phyloP scores from a whole-genome alignment of 2,888 invertebrate species.

The Desoria tigrina region DNA sequence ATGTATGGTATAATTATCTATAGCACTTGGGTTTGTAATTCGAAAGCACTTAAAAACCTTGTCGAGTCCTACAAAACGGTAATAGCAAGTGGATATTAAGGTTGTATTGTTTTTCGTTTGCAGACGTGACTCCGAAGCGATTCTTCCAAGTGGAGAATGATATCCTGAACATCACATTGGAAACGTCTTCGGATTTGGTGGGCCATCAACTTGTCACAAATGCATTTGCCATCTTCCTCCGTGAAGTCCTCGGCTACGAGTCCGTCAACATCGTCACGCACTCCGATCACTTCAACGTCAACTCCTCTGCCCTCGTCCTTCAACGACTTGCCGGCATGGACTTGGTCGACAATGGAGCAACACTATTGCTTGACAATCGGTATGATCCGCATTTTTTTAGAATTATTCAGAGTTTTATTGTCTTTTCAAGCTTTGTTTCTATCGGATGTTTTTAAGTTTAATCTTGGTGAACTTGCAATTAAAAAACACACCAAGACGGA shows the following conservation, averaged over 20 bases:
- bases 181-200: constrained; percentile 40
- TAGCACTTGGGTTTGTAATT: too few relatives aligned
- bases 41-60: too few relatives aligned
- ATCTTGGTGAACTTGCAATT: too few relatives aligned
- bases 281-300: constrained; percentile 42
- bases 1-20: too few relatives aligned
- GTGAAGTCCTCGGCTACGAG: constrained; percentile 50
- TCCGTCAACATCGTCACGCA: constrained; percentile 41
- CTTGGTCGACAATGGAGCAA: neutral
- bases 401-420: neutral
- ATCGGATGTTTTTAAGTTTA: too few relatives aligned
- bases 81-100: too few relatives aligned
- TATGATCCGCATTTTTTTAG: too few relatives aligned
- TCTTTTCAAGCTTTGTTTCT: neutral
- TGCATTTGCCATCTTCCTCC: constrained; percentile 48
- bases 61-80: too few relatives aligned
- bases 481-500: too few relatives aligned
- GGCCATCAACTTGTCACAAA: constrained; percentile 51
- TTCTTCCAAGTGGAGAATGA: constrained; percentile 50
- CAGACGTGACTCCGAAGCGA: constrained; percentile 16
- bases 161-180: constrained; percentile 48
- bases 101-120: too few relatives aligned
- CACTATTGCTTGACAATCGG: neutral
- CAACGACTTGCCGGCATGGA: constrained; percentile 31
- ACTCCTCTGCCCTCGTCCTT: constrained; percentile 42